phyloP scores from a whole-genome alignment of 2,113 vertebrate species.

The Osmerus eperlanus region DNA sequence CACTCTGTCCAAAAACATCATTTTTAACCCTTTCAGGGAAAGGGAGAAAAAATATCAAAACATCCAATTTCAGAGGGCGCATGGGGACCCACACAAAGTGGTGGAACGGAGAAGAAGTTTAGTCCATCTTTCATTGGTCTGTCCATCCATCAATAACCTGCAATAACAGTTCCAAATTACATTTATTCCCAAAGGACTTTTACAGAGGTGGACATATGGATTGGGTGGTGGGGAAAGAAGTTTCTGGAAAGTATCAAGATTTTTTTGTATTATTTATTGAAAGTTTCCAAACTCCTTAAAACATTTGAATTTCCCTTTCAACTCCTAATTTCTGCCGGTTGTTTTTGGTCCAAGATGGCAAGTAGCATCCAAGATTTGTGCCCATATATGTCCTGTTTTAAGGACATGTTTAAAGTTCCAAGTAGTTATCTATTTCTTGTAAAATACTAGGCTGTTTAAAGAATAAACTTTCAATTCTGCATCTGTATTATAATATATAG shows the following conservation, averaged over 20 bases:
- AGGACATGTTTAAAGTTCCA: slow-evolving; percentile 76
- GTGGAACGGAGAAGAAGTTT: not conserved
- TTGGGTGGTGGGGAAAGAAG: slow-evolving; percentile 20
- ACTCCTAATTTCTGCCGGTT: slow-evolving; percentile 55
- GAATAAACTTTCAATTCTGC: slow-evolving; percentile 80
- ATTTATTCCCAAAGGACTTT: no score
- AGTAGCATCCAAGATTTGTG: slow-evolving; percentile 68
- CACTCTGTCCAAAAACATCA: slow-evolving; percentile 7
- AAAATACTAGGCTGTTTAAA: slow-evolving; percentile 83
- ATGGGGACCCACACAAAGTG: not conserved
- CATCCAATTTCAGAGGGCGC: no score
- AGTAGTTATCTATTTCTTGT: slow-evolving; percentile 81
- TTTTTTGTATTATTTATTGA: slow-evolving; percentile 73
- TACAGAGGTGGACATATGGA: not conserved
- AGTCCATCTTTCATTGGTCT: no score
- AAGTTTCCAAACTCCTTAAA: slow-evolving; percentile 29
- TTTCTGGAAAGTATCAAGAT: slow-evolving; percentile 34
- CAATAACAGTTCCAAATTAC: no score
- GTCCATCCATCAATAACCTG: no score
- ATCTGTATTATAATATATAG: slow-evolving; percentile 83
- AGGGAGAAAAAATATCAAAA: slow-evolving; percentile 19
- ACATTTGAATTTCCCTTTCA: slow-evolving; percentile 10
- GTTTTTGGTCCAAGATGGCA: slow-evolving; percentile 62
- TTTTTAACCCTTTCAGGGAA: not conserved
- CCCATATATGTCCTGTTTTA: slow-evolving; percentile 80